Base-by-base conservation (phyloP, 2,888 invertebrate species). In the Amiota minor region DNA sequence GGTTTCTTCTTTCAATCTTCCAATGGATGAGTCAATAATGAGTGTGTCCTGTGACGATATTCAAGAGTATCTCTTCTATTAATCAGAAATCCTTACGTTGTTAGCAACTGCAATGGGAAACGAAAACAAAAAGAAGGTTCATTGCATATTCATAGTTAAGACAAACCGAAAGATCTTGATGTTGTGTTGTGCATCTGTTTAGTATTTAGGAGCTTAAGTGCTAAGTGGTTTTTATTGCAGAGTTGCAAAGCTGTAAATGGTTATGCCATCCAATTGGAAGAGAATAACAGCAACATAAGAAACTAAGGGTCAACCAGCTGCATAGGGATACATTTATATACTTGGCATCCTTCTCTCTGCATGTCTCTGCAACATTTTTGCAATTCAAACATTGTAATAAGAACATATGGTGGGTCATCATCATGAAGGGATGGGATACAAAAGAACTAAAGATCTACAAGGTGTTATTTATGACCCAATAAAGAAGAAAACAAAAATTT, bases 381-480 rank as follows among this genome's bases (percentile, higher is more conserved):
- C 61, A 35, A 23, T 9, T 10, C 61, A 62, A 59, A 59, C 14
- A 53, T 35, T 6, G 53, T 53, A 53, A 18, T n/a, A 59, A 59
- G 61, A 20, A 61, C 23, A 61, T 35, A 61, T 16, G 35, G 10
- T 8, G 3, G 6, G 53, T 4, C 53, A 53, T 53, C 12, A n/a
- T n/a, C n/a, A 53, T 53, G 53, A 53, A n/a, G 53, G 14, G n/a
- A 53, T 12, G 53, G 14, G 10, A 35, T 23, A 35, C 61, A 23
- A 62, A 35, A 10, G 11, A 23, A 68, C 50, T 45, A 65, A 65
- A 72, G 75, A 72, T 72, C 72, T 76, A 77, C 68, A 77, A 80
- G 84, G 80, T 83, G 87, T 82, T 83, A 87, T 86, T 86, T 87
- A 87, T 84, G 85, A 78, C 79, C 72, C 76, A 80, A 85, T 86